Base-by-base conservation (phyloP, 1,140 invertebrate genomes). In the Cepaea nemoralis region DNA sequence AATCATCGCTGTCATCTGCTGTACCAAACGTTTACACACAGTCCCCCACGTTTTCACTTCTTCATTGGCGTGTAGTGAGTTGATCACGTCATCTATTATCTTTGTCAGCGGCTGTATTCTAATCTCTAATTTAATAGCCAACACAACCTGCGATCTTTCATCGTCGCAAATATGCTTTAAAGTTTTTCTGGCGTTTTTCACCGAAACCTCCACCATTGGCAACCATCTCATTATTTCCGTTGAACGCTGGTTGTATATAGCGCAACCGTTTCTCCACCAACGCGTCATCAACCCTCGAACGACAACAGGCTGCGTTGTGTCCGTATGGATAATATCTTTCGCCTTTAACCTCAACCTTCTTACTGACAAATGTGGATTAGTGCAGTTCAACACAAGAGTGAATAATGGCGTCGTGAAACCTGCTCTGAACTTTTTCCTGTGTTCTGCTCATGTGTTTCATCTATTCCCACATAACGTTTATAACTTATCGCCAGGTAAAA, bases 191-290 rank as follows among this genome's bases (percentile, higher is more conserved):
- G 3, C n/a, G 8, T 63, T 63, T 31, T 63, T 63, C 16, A 19
- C n/a, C 33, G 16, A 31, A 2, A 31, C 6, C 16, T 63, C 59
- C 10, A 63, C 27, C 59, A n/a, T 63, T 1, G 2, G 59, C 59
- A 63, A 63, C 59, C 59, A 63, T 19, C 5, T 63, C n/a, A 6
- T 63, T 19, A 63, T 63, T 31, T 63, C 59, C 1, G 16, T 63
- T 63, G 59, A 63, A 31, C 59, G 59, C 27, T 63, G 59, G 59
- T 63, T 63, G 27, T 63, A 63, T 19, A 63, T 63, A 31, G 59
- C 59, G 6, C 27, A 16, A 6, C 59, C 59, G 27, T 63, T 63
- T 31, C 16, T 31, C 27, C 59, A 63, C 22, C n/a, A 6, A 31
- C 16, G 59, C 3, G 12, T 63, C 10, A 16, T 63, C 2, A 63